Conservation (phyloP, 2,797 vertebrate genomes). For the Orientallactaga sibirica region DNA sequence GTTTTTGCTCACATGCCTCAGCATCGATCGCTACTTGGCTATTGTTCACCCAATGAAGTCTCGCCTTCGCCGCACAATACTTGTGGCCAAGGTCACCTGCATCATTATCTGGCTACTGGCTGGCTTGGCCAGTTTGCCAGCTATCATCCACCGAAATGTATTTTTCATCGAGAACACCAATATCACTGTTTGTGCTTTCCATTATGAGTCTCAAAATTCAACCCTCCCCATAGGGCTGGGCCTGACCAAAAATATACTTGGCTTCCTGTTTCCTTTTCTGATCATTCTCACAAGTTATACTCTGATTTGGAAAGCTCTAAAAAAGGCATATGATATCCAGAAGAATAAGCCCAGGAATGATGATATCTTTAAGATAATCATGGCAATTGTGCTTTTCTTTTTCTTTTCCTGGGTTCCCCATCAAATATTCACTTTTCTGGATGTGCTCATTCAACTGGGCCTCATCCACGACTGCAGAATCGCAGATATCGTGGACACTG, state of each 20-base stretch:
- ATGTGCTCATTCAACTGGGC: conserved; percentile 92
- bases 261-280: conserved; percentile 95
- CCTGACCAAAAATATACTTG: conserved; percentile 94
- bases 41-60: conserved; percentile 96
- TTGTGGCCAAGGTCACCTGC: conserved; percentile 93
- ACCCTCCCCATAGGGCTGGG: conserved; percentile 90
- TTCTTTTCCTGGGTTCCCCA: conserved; percentile 98
- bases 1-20: conserved; percentile 97
- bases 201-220: conserved; percentile 86
- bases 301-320: conserved; percentile 94
- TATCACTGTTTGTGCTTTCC: conserved; percentile 91
- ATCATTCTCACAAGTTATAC: conserved; percentile 97
- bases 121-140: conserved; percentile 93
- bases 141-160: conserved; percentile 91
- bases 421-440: conserved; percentile 96
- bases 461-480: conserved; percentile 90
- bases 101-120: conserved; percentile 95
- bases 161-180: conserved; percentile 88
- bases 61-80: conserved; percentile 92
- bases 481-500: conserved; percentile 95
- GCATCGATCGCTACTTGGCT: conserved; percentile 97
- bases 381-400: conserved; percentile 96
- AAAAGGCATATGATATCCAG: conserved; percentile 92
- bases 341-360: conserved; percentile 94
- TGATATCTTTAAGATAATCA: conserved; percentile 96